Percentiles rank a stretch among this genome's conserved stretches.
Conservation (phyloP, 2,113 vertebrate genomes). For the Aegithalos caudatus region DNA sequence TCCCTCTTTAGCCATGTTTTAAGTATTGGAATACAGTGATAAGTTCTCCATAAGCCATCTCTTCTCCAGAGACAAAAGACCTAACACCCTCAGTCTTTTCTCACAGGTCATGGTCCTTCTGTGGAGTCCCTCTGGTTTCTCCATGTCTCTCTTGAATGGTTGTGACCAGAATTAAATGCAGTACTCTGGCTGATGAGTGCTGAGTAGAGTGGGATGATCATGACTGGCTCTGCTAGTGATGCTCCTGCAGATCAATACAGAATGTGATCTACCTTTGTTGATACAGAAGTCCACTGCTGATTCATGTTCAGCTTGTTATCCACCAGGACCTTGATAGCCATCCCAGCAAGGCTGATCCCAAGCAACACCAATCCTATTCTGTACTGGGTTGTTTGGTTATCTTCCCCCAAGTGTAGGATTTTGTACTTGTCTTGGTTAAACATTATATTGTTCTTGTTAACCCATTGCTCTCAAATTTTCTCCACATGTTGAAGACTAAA, state of each 20-base stretch:
- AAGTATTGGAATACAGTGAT: not conserved
- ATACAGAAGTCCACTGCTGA: not conserved
- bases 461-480: not conserved
- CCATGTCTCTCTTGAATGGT: rapidly evolving
- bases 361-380: not conserved
- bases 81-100: not conserved
- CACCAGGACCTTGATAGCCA: not conserved
- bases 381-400: not conserved
- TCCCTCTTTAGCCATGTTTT: not conserved
- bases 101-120: not conserved
- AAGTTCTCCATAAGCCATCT: rapidly evolving
- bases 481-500: not conserved
- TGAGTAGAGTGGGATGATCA: not conserved
- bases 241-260: rapidly evolving
- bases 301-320: rapidly evolving
- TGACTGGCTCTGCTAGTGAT: not conserved
- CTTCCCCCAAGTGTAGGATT: not conserved
- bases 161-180: not conserved
- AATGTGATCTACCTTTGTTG: not conserved
- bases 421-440: not conserved
- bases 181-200: not conserved
- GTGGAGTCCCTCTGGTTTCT: not conserved
- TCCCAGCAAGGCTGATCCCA: not conserved
- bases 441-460: not conserved
- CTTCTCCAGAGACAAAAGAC: not conserved